Evolutionary conservation across 2,113 vertebrate genomes (phyloP), one percentile per base, ranked within the genome.

Genomic region (Lepisosteus oculatus): DNA sequence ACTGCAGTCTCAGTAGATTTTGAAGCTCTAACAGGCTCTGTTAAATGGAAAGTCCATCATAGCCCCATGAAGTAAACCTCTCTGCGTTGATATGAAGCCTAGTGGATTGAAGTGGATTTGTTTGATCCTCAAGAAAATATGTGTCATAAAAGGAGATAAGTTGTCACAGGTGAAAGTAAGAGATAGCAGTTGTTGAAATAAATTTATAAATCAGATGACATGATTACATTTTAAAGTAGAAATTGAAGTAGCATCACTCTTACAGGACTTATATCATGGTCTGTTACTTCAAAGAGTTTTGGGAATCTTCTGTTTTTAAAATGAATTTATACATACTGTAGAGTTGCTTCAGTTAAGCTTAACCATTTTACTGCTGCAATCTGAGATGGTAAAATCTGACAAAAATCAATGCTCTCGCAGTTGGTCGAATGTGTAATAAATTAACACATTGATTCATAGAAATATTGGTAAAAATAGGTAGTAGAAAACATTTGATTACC

Each of bases 151-250:
- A 67, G 74, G 70, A 80, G 84, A 85, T 81, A 68, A 74, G 68
- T 83, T 81, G 77, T 74, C 80, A 81, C 83, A 82, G 81, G 85
- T 85, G 85, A 78, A 71, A 68, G 62, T 75, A 73, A 70, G 71
- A 81, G 85, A 86, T 87, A 83, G 82, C 75, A 64, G 63, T 79
- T 72, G 76, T 79, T 79, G 76, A 80, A 77, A 83, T 75, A 74
- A 55, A 68, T 74, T 72, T 71, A 76, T 77, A 71, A 70, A 62
- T 55, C 74, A 29, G 68, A 72, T 75, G 74, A 65, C 70, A 55
- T 13, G 29, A 65, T 65, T 65, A 42, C 62, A 65, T 41, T 65
- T 59, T 59, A 59, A 59, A 59, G 57, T 59, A 59, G 57, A 70
- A 72, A 79, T 74, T 68, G 76, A 67, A 73, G 68, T 62, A 66